Conservation (phyloP, 2,888 invertebrate genomes). For the Diplazon laetatorius region DNA sequence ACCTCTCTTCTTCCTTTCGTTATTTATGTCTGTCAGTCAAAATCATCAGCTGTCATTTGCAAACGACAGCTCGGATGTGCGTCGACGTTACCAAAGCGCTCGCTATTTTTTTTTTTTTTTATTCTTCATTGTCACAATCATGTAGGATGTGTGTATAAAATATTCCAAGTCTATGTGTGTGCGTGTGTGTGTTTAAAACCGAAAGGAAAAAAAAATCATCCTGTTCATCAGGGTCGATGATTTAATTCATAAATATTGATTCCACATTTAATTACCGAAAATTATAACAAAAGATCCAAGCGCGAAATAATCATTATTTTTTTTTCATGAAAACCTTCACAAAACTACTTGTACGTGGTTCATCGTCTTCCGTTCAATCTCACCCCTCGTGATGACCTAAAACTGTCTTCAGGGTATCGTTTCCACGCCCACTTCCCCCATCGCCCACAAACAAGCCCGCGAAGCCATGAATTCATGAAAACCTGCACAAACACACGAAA, state of each 20-base stretch:
- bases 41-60: constrained; percentile 23
- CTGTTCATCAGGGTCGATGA: too few species aligned
- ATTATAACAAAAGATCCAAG: too few species aligned
- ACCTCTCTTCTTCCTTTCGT: constrained; percentile 14
- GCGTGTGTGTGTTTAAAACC: background rate
- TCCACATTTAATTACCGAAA: too few species aligned
- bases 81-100: constrained; percentile 10
- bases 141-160: background rate
- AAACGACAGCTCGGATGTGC: background rate
- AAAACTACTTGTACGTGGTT: too few species aligned
- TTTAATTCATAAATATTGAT: too few species aligned
- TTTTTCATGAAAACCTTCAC: too few species aligned
- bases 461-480: background rate
- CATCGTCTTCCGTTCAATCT: too few species aligned
- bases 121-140: constrained; percentile 26
- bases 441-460: background rate
- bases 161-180: background rate
- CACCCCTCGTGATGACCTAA: constrained; percentile 22
- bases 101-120: constrained; percentile 8
- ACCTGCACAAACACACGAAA: background rate
- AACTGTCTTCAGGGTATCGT: background rate
- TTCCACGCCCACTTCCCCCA: constrained; percentile 1
- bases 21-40: constrained; percentile 32
- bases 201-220: too few species aligned
- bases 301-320: too few species aligned